Percentiles rank a stretch among this genome's conserved stretches.
These are phyloP conservation scores for Crepidodera aurea DNA, from an alignment of 2,888 invertebrate species.

Conservation along the genomic window DNA sequence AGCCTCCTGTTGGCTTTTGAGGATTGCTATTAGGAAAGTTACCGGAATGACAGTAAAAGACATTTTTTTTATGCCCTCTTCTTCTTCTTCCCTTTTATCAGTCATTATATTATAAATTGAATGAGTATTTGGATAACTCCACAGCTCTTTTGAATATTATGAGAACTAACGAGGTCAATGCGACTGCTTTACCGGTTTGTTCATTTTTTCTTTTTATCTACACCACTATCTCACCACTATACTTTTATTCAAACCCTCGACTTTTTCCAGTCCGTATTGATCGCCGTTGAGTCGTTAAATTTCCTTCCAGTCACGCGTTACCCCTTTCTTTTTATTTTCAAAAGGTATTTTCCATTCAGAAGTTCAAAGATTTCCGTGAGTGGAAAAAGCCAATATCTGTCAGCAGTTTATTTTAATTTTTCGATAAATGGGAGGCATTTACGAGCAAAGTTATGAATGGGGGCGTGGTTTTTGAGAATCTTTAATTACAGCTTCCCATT, in stretches of 20 bases:
- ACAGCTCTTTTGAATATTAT: too few species aligned
- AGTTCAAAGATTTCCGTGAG: background rate
- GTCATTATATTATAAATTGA: too few species aligned
- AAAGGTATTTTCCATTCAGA: background rate
- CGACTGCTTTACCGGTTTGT: background rate
- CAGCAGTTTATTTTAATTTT: background rate
- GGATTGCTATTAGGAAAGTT: too few species aligned
- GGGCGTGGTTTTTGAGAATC: background rate
- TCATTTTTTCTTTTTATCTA: background rate
- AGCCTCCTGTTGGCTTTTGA: too few species aligned
- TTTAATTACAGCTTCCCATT: background rate
- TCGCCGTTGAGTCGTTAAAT: background rate
- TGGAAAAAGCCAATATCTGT: background rate
- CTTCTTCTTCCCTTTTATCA: too few species aligned
- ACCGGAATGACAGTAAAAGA: too few species aligned
- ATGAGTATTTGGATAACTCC: too few species aligned
- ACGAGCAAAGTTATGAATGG: background rate
- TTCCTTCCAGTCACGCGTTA: slow-evolving; percentile 1
- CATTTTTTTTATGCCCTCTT: too few species aligned
- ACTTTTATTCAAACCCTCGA: background rate
- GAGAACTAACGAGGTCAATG: too few species aligned
- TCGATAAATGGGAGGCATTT: background rate
- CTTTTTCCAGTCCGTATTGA: background rate
- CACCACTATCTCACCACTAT: background rate
- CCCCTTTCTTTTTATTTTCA: background rate